Evolutionary conservation across 2,113 vertebrate genomes (phyloP).

Genomic region (Bombycilla garrulus): DNA sequence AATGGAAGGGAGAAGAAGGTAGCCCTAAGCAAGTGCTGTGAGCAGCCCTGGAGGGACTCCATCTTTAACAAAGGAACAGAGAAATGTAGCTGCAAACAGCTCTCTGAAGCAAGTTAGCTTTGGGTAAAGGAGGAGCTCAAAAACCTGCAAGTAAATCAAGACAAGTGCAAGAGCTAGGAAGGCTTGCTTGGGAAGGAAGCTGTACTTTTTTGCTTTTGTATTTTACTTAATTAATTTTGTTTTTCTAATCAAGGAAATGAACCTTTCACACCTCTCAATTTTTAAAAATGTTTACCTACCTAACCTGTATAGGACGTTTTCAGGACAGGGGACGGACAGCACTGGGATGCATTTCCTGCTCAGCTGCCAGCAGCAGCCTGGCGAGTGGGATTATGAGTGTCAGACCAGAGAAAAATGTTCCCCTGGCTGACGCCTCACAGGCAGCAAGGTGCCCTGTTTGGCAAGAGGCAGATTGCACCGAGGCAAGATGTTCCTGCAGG

Average conservation of each 20-base stretch:
- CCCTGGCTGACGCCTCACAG: neutral
- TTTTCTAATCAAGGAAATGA: neutral
- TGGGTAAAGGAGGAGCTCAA: neutral
- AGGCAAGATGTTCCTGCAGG: neutral
- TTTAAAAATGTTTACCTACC: neutral
- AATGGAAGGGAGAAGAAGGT: slow-evolving; percentile 2
- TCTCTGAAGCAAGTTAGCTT: neutral
- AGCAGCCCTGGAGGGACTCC: slow-evolving; percentile 47
- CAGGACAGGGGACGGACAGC: fast-evolving
- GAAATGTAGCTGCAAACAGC: neutral
- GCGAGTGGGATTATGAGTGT: neutral
- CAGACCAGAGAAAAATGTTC: neutral
- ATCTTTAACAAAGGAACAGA: slow-evolving; percentile 39
- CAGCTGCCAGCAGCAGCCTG: neutral
- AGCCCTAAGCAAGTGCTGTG: slow-evolving; percentile 41
- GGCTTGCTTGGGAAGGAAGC: neutral
- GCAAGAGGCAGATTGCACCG: neutral
- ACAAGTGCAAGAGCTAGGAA: neutral
- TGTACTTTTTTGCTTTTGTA: neutral
- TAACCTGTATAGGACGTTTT: neutral
- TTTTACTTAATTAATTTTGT: neutral
- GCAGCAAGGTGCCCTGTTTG: neutral
- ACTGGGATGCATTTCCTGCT: neutral
- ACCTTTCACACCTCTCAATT: neutral
- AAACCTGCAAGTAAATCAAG: neutral